phyloP scores from a whole-genome alignment of 1,140 invertebrate species.

The Drosophila sechellia region DNA sequence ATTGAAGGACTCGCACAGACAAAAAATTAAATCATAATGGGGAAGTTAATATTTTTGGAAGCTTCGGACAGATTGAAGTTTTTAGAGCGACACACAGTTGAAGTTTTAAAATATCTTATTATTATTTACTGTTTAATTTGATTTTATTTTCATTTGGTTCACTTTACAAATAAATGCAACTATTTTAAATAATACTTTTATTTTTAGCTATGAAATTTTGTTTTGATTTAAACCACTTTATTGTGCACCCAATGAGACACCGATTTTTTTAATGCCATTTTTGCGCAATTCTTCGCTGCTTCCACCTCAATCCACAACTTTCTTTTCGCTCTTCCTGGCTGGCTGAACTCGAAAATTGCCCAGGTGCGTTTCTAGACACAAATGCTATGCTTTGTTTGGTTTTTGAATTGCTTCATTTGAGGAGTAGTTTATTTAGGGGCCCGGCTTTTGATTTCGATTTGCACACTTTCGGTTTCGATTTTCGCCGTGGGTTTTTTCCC shows the following conservation, averaged over 20 bases:
- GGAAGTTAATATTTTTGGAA: too few species aligned
- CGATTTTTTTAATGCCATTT: constrained; percentile 34
- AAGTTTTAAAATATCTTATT: background rate
- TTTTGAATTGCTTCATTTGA: constrained; percentile 48
- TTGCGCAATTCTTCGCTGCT: constrained; percentile 54
- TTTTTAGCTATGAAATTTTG: background rate
- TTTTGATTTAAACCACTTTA: background rate
- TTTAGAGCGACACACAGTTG: background rate
- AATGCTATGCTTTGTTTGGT: constrained; percentile 62
- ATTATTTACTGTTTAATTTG: background rate
- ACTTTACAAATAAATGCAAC: background rate
- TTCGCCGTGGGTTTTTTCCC: constrained; percentile 27
- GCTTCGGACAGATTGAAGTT: background rate
- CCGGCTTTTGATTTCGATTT: constrained; percentile 62
- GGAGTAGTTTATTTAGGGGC: constrained; percentile 8
- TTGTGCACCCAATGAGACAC: constrained; percentile 35
- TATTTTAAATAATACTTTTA: too few species aligned
- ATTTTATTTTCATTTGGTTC: background rate
- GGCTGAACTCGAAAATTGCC: constrained; percentile 59
- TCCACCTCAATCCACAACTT: constrained; percentile 61
- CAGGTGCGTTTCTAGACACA: constrained; percentile 49
- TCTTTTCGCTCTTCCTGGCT: constrained; percentile 62
- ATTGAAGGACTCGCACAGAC: constrained; percentile 3
- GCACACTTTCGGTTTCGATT: constrained; percentile 67
- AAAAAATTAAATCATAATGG: background rate